Percentiles rank a stretch among this genome's conserved stretches.
Evolutionary conservation across 2,797 vertebrate species (phyloP).

Genomic region (Artibeus jamaicensis): DNA sequence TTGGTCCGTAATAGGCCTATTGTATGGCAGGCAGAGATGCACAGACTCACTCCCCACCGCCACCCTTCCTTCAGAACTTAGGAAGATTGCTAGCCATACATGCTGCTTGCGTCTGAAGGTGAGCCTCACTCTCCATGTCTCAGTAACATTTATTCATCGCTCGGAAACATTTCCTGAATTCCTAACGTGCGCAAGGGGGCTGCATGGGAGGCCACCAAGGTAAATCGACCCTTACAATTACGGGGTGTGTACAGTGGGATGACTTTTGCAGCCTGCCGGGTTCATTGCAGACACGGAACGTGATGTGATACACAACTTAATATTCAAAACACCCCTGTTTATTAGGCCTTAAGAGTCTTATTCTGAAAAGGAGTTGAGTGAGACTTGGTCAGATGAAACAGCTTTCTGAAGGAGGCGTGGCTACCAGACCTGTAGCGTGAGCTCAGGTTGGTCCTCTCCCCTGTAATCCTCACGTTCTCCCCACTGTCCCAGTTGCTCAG

Average conservation of each 20-base stretch:
- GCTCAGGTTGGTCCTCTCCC: neutral
- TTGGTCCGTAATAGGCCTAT: constrained; percentile 45
- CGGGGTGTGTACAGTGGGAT: neutral
- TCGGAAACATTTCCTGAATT: neutral
- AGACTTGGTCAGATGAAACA: neutral
- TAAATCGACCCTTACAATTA: neutral
- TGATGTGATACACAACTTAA: neutral
- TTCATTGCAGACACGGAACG: neutral
- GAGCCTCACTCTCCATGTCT: neutral
- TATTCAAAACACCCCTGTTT: neutral
- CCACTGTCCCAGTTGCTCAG: neutral
- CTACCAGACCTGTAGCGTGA: neutral
- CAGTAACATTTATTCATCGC: neutral
- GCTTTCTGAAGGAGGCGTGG: neutral
- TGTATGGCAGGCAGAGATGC: constrained; percentile 20
- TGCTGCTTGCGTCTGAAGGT: neutral
- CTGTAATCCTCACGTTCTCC: neutral
- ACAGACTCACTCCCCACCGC: neutral
- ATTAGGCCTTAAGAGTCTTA: neutral
- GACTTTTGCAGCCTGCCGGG: neutral
- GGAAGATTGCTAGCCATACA: neutral
- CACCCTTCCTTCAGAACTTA: constrained; percentile 7
- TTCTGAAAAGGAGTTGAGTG: neutral
- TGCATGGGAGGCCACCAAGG: neutral
- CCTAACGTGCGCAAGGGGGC: neutral